Evolutionary conservation across 2,888 invertebrate genomes (phyloP), one percentile per base, ranked within the genome.

Genomic region (Cheilosia vernalis): DNA sequence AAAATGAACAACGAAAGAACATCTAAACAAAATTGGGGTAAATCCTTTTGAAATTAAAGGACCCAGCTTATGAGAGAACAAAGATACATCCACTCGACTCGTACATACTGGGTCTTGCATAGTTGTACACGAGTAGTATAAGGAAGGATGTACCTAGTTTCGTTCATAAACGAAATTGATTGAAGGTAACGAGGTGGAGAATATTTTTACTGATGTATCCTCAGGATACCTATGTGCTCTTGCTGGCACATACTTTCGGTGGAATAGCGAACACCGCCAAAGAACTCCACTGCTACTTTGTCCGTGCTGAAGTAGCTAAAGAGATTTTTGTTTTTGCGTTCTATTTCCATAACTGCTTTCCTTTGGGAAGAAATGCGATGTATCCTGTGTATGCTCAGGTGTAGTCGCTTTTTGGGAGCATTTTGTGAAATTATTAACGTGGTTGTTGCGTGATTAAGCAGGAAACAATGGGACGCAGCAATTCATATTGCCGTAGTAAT

Each of bases 111-210:
- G 24, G 49, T 58, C 24, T 24, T 17, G 56, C 30, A 56, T 51
- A 69, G 37, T 4, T 37, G 13, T 13, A 2, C 9, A 33, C 2
- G 33, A 13, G 21, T 44, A 58, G 30, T 47, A 10, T 21, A 56
- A 49, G 72, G 17, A 56, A 49, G 72, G 17, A 42, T 51, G 47
- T 70, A 53, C 15, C 17, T 51, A 47, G 69, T 63, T 60, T 77
- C 70, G 44, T 47, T 44, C 56, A 67, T 21, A 49, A 79, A 67
- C 56, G 33, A 49, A 67, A 70, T 69, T 80, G 61, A 76, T 72
- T 85, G 60, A 61, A 85, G 60, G 55, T 72, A 72, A 85, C 67
- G 61, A 84, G 42, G 64, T 67, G 72, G 49, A 60, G 63, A 69
- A 69, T 27, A 5, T 58, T 33, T n/a, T 37, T 51, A n/a, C 21